Percentiles rank a stretch among this genome's conserved stretches.
phyloP scores from a whole-genome alignment of 2,888 invertebrate genomes.

The Plagiodera versicolora region DNA sequence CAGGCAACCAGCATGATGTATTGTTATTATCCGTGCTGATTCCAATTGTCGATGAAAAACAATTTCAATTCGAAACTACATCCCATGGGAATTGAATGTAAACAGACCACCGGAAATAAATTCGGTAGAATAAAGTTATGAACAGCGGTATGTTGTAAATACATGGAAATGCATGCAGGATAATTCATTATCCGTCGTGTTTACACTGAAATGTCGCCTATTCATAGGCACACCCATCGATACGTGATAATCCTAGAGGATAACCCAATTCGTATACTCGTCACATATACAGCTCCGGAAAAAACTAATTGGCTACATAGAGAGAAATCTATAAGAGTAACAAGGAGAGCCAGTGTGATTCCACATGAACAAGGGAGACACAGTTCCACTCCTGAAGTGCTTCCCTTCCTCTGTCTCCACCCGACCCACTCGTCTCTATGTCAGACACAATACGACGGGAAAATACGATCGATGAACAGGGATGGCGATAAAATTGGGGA shows the following conservation, averaged over 20 bases:
- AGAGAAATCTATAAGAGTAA: too few species aligned
- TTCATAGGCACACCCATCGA: background rate
- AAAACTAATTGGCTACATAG: too few species aligned
- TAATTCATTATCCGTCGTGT: constrained; percentile 9
- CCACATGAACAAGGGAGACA: too few species aligned
- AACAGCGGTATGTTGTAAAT: constrained; percentile 22
- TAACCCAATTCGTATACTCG: background rate
- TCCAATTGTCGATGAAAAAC: constrained; percentile 17
- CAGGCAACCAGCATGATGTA: too few species aligned
- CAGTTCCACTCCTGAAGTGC: too few species aligned
- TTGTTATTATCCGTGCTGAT: too few species aligned
- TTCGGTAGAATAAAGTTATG: constrained; percentile 26
- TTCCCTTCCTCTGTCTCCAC: too few species aligned
- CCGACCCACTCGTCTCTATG: too few species aligned
- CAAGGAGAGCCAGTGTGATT: too few species aligned
- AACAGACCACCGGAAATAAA: constrained; percentile 30
- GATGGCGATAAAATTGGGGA: too few species aligned
- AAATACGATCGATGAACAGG: too few species aligned
- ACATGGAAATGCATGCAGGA: background rate
- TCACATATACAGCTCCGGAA: background rate
- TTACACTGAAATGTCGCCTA: background rate
- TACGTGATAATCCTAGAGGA: background rate
- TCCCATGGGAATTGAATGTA: constrained; percentile 30
- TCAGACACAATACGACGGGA: too few species aligned
- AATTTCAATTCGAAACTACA: constrained; percentile 30